Base-by-base conservation (phyloP, 1,140 invertebrate genomes). In the Ostrea denselamellosa region DNA sequence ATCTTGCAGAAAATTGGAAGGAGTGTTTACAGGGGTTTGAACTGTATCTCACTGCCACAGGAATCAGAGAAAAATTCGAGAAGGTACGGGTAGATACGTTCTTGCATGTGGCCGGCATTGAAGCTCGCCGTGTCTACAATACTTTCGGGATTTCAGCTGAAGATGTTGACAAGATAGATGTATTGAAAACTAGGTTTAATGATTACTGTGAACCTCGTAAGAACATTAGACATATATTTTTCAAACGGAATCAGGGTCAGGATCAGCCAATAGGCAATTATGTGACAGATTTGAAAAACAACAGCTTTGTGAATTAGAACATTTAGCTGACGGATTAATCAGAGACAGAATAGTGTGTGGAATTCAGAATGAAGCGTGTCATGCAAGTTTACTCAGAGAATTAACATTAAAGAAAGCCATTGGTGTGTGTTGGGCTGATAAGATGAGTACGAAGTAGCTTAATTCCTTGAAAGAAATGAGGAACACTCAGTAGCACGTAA, bases 241-340 rank as follows among this genome's bases (percentile, higher is more conserved):
- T 82, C 71, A 89, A 83, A 2, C 52, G 86, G 0, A 53, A 56
- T 34, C 83, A 89, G 44, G 68, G 54, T 7, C 52, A 17, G 81
- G 19, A 85, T 71, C 86, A 89, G 71, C 12, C 68, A 14, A 68
- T 87, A n/a, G 88, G 85, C 54, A 62, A 25, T 51, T 89, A 85
- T 83, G 85, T 87, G 10, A 87, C 88, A 8, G 88, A 89, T 68
- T 53, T 88, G 12, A 88, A 71, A 51, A 88, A 62, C 44, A 88
- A 83, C 51, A 54, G 7, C 12, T 54, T 54, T 54, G 53, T 12
- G 84, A 85, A 51, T 85, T 85, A 9, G 84, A 22, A 62, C 7
- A 25, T 85, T 52, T 85, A 65, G 25, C 22, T 12, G 53, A 85
- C 54, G 51, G 44, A 44, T 82, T 86, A 53, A 88, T 88, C 17